A percentile compares a stretch with the other conserved stretches of the same genome.
Evolutionary conservation across 2,797 vertebrate species (phyloP).

Genomic region (Manis crassicaudata): DNA sequence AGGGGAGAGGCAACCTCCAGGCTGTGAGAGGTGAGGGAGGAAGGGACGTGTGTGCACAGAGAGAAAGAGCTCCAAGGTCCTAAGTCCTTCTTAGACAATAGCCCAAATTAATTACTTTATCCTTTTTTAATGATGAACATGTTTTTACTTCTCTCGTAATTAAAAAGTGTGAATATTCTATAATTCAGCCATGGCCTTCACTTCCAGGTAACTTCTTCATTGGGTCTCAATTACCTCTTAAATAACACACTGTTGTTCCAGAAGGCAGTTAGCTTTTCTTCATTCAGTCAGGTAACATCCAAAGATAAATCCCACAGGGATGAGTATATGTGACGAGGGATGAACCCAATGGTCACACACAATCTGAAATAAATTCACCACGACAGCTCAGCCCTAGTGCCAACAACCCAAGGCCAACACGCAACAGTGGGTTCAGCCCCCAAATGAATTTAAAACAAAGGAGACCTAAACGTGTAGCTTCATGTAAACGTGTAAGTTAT

Average conservation of each 20-base stretch:
- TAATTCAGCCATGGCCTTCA: conserved; percentile 79
- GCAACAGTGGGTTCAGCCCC: not conserved
- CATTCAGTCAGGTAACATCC: conserved; percentile 92
- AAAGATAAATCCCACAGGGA: conserved; percentile 90
- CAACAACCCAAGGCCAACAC: not conserved
- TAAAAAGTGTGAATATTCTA: conserved; percentile 35
- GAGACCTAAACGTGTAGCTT: not conserved
- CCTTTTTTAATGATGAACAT: not conserved
- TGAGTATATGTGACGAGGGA: conserved; percentile 79
- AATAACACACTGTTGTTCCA: conserved; percentile 93
- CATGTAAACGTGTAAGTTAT: not conserved
- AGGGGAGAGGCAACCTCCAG: not conserved
- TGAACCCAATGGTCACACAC: conserved; percentile 87
- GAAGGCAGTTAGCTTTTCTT: conserved; percentile 89
- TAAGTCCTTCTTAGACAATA: not conserved
- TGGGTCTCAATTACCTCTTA: conserved; percentile 91
- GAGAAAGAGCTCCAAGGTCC: not conserved
- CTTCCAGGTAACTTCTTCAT: conserved; percentile 91
- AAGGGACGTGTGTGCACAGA: too few species aligned
- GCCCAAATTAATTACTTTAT: not conserved
- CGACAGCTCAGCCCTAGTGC: conserved; percentile 80
- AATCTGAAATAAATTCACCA: conserved; percentile 88
- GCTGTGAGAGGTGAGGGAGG: not conserved
- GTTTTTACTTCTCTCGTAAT: conserved; percentile 36
- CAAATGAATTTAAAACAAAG: not conserved